These are phyloP conservation scores for Conomelus anceps DNA, from an alignment of 2,888 invertebrate genomes.

Conservation along the genomic window DNA sequence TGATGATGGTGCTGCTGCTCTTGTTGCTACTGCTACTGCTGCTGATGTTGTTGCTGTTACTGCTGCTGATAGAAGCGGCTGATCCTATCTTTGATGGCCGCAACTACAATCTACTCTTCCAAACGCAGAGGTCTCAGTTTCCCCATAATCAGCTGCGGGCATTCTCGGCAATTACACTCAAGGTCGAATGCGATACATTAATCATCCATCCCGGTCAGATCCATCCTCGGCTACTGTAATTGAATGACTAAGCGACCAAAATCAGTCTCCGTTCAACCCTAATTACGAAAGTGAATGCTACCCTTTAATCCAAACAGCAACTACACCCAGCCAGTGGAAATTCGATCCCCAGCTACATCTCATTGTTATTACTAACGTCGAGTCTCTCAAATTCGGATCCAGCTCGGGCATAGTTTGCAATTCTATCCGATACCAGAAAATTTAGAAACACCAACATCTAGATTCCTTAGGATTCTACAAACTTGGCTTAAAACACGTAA, in stretches of 20 bases:
- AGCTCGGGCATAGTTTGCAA: neutral
- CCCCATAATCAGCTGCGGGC: neutral
- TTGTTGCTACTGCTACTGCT: no score
- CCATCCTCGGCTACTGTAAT: neutral
- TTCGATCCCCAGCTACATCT: neutral
- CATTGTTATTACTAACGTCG: neutral
- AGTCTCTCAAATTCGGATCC: neutral
- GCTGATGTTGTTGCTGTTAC: neutral
- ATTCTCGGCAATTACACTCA: neutral
- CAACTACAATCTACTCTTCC: neutral
- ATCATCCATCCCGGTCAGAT: neutral
- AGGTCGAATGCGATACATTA: neutral
- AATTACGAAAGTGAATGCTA: neutral
- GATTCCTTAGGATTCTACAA: no score
- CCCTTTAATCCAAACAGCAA: neutral
- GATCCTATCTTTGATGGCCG: neutral
- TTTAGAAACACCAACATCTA: no score
- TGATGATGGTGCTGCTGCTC: no score
- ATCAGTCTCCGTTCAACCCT: neutral
- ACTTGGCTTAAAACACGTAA: no score
- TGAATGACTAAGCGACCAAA: neutral
- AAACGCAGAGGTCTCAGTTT: neutral
- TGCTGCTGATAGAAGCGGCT: neutral
- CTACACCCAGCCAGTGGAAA: neutral
- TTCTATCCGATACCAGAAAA: no score